phyloP scores from a whole-genome alignment of 2,888 invertebrate species.

The Pristionchus entomophagus region DNA sequence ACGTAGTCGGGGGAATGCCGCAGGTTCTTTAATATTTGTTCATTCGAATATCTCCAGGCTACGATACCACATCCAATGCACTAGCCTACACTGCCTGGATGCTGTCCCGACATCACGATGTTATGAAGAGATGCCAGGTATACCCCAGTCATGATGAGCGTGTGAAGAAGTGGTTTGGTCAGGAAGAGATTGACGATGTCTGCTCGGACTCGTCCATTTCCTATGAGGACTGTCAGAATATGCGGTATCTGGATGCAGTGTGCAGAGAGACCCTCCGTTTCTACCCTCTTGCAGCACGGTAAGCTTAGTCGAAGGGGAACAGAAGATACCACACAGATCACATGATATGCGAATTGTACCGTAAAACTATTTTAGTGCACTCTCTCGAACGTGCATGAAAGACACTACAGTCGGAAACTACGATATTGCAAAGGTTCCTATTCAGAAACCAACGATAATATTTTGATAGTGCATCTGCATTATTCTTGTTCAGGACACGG shows the following conservation, averaged over 20 bases:
- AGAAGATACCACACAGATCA: too few relatives aligned
- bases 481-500: slow-evolving; percentile 55
- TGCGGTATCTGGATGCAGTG: slow-evolving; percentile 43
- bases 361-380: not conserved
- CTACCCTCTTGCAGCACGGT: slow-evolving; percentile 35
- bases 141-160: too few relatives aligned
- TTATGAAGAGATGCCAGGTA: slow-evolving; percentile 25
- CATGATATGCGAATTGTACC: too few relatives aligned
- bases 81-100: slow-evolving; percentile 33
- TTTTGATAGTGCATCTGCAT: too few relatives aligned
- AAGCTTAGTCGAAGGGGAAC: too few relatives aligned
- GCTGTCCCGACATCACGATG: slow-evolving; percentile 27
- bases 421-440: slow-evolving; percentile 58
- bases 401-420: not conserved
- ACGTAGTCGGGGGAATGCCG: too few relatives aligned
- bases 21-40: too few relatives aligned
- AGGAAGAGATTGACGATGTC: slow-evolving; percentile 33
- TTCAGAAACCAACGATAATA: too few relatives aligned
- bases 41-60: too few relatives aligned
- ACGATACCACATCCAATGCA: slow-evolving; percentile 42
- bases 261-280: slow-evolving; percentile 35
- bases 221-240: not conserved
- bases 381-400: slow-evolving; percentile 16
- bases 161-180: not conserved
- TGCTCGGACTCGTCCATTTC: not conserved